Conservation (phyloP, 2,113 vertebrate species). For the Gobiocypris rarus region DNA sequence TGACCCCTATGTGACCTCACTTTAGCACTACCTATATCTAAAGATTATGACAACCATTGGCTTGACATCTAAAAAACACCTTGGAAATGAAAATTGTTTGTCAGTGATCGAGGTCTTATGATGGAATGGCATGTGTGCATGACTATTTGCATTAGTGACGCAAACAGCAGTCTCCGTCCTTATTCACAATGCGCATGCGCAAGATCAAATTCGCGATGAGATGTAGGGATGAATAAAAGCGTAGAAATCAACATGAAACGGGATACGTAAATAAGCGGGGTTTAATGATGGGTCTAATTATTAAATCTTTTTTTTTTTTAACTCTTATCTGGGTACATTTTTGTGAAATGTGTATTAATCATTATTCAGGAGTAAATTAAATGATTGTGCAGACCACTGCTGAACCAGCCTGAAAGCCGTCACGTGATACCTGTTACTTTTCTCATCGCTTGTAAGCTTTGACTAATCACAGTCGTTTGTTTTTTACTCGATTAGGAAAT, state of each 20-base stretch:
- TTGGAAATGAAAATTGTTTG: background rate
- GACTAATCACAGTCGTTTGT: background rate
- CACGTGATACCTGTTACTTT: background rate
- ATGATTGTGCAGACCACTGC: background rate
- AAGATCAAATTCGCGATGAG: background rate
- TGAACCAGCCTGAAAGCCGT: background rate
- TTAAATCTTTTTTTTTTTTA: background rate
- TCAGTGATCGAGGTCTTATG: background rate
- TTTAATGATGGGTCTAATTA: background rate
- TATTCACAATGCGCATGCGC: background rate
- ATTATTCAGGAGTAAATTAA: background rate
- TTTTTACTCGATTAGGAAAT: background rate
- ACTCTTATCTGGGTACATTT: background rate
- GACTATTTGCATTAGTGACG: slow-evolving; percentile 1
- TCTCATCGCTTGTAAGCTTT: background rate
- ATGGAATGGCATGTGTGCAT: background rate
- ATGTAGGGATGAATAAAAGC: background rate
- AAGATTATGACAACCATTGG: background rate
- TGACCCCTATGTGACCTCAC: slow-evolving; percentile 11
- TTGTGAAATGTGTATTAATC: background rate
- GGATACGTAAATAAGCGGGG: background rate
- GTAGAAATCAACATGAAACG: background rate
- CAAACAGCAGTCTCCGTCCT: background rate
- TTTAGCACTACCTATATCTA: background rate
- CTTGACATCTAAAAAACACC: background rate